These are phyloP conservation scores for Scolanthus callimorphus DNA, from an alignment of 92 coral and sea anemone genomes.

Conservation along the genomic window DNA sequence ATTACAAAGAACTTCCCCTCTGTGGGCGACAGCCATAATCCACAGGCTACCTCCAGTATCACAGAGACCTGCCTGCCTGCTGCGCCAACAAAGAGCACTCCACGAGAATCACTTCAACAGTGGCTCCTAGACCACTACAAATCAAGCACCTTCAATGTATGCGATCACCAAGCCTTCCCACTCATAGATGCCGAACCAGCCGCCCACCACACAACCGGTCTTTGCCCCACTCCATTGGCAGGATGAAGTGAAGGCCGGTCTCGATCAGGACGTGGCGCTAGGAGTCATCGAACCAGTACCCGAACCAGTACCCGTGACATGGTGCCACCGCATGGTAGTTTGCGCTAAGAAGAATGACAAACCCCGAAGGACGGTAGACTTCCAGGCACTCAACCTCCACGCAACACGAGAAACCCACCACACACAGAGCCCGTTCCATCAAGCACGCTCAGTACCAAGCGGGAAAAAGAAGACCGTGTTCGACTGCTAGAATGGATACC, in stretches of 20 bases:
- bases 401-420: constrained; percentile 51
- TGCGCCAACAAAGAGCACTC: too few relatives aligned
- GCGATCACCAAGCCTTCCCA: constrained; percentile 57
- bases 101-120: too few relatives aligned
- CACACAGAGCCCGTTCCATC: constrained; percentile 58
- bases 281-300: constrained; percentile 49
- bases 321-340: constrained; percentile 55
- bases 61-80: too few relatives aligned
- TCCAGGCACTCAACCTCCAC: constrained; percentile 50
- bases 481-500: constrained; percentile 49
- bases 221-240: constrained; percentile 67
- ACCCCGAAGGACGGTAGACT: constrained; percentile 52
- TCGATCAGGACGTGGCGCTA: constrained; percentile 43
- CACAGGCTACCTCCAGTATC: too few relatives aligned
- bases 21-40: too few relatives aligned
- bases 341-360: constrained; percentile 43
- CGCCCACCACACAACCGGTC: constrained; percentile 61
- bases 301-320: constrained; percentile 36
- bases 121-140: too few relatives aligned
- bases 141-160: constrained; percentile 61
- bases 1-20: too few relatives aligned
- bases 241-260: constrained; percentile 41
- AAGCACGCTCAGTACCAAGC: constrained; percentile 39
- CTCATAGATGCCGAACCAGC: constrained; percentile 52
- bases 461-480: constrained; percentile 25